Evolutionary conservation across 2,113 vertebrate species (phyloP), one percentile per base, ranked within the genome.

Genomic region (Oplegnathus fasciatus): DNA sequence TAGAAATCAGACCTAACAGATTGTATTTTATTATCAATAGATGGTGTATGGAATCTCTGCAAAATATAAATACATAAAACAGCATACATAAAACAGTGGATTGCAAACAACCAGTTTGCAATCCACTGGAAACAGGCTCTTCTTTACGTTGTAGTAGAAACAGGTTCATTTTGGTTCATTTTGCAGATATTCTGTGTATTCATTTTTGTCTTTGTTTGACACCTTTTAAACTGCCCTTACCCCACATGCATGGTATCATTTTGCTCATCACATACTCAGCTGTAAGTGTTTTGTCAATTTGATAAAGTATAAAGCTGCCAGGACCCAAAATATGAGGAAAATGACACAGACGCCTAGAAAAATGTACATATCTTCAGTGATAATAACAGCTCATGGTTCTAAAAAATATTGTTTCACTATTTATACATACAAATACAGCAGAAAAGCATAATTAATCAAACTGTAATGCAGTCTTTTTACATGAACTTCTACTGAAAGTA

Each of bases 31-130:
- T 37, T 37, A 37, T 44, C 22, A 67, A 58, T 34, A 32, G 8
- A 64, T 54, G 26, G 4, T 50, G 42, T 24, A 60, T 46, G 20
- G 1, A 37, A 34, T 55, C 32, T 67, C 24, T 67, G 26, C 30
- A 78, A 9, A 58, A 40, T 40, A 18, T 62, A 67, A 46, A 69
- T 46, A 10, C 8, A 13, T 76, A 65, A 1, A 75, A 32, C 6
- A 55, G 17, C 26, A n/a, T 66, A 34, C n/a, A n/a, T n/a, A n/a
- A n/a, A n/a, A n/a, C n/a, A n/a, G n/a, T n/a, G n/a, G n/a, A n/a
- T n/a, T n/a, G n/a, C n/a, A n/a, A n/a, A n/a, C n/a, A n/a, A 83
- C 9, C 26, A 50, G 20, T 75, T n/a, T 81, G 30, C 18, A 55
- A 61, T 37, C n/a, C 58, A 11, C 14, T 71, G 44, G 26, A 71